phyloP scores from a whole-genome alignment of 2,888 invertebrate genomes.

The Polydrusus tereticollis region DNA sequence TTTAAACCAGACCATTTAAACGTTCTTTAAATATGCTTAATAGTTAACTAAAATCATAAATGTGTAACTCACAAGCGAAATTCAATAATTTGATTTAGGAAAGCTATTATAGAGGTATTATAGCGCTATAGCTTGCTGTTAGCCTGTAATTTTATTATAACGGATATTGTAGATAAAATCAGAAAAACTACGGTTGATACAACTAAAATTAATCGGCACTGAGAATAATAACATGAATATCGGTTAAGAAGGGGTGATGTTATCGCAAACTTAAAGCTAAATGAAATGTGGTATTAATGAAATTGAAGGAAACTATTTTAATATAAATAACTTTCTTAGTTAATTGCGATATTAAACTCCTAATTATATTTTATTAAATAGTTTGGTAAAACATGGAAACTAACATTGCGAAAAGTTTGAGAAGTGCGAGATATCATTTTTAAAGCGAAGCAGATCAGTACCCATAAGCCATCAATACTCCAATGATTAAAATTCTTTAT shows the following conservation, averaged over 20 bases:
- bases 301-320: conserved; percentile 1
- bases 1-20: no score
- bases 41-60: no score
- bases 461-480: no score
- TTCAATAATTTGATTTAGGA: no score
- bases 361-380: not conserved
- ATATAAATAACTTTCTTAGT: not conserved
- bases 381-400: not conserved
- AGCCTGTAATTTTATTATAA: not conserved
- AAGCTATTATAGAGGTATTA: no score
- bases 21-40: no score
- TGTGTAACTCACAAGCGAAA: no score
- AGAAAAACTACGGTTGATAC: not conserved
- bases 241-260: not conserved
- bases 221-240: not conserved
- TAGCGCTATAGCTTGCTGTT: not conserved
- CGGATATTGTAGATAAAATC: not conserved
- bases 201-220: not conserved
- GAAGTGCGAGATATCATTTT: not conserved
- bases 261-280: not conserved
- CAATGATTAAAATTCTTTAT: no score
- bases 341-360: not conserved
- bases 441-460: no score
- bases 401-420: not conserved
- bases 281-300: not conserved